phyloP scores from a whole-genome alignment of 2,888 invertebrate genomes.

The Standfussiana lucernea region DNA sequence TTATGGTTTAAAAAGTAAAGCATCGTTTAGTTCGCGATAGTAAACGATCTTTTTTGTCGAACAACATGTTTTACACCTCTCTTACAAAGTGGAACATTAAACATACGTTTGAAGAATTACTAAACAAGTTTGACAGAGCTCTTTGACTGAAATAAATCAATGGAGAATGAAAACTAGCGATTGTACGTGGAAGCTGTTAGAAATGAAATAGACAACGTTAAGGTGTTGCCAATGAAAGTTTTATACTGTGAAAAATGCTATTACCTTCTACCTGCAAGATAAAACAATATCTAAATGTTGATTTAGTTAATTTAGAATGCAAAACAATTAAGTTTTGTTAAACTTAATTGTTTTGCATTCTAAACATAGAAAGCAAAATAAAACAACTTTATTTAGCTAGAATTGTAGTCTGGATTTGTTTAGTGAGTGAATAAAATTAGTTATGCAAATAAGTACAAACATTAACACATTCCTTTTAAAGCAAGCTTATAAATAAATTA shows the following conservation, averaged over 20 bases:
- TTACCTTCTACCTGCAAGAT: background rate
- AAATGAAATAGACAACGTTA: background rate
- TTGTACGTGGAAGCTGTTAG: constrained; percentile 28
- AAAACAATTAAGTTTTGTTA: too few relatives aligned
- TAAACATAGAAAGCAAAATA: background rate
- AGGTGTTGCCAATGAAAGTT: constrained; percentile 2
- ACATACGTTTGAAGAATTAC: constrained; percentile 35
- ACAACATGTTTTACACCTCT: constrained; percentile 41
- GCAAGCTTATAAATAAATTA: constrained; percentile 36
- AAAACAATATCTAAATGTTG: too few relatives aligned
- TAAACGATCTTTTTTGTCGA: constrained; percentile 37
- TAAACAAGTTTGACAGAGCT: constrained; percentile 23
- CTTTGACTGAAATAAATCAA: constrained; percentile 32
- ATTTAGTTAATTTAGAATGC: too few relatives aligned
- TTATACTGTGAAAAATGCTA: background rate
- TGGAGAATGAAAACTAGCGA: constrained; percentile 6
- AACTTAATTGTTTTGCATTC: background rate
- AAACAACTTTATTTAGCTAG: background rate
- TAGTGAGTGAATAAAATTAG: constrained; percentile 18
- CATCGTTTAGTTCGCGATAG: constrained; percentile 42
- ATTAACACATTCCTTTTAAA: constrained; percentile 41
- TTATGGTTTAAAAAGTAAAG: constrained; percentile 55
- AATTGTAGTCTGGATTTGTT: background rate
- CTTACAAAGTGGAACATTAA: constrained; percentile 39
- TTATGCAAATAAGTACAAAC: constrained; percentile 14